Evolutionary conservation across 2,888 invertebrate genomes (phyloP).

Genomic region (Hirudinaria manillensis): DNA sequence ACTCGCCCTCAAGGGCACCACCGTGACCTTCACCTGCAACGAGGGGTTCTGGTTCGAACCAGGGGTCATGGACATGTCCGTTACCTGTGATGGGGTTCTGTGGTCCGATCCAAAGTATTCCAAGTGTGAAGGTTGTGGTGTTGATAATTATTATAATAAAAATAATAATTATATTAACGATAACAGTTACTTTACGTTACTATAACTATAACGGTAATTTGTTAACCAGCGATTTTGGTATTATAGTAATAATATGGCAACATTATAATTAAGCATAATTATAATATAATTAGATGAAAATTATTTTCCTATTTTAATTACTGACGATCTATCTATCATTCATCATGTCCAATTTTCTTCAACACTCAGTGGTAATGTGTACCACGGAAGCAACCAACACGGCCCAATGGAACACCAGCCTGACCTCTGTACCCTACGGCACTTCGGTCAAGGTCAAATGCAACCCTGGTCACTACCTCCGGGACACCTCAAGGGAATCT

Average conservation of each 20-base stretch:
- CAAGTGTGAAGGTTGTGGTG: slow-evolving; percentile 25
- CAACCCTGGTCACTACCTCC: background rate
- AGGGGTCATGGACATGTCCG: slow-evolving; percentile 18
- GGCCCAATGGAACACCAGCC: slow-evolving; percentile 10
- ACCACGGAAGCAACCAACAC: background rate
- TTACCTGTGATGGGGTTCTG: slow-evolving; percentile 23
- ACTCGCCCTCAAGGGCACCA: slow-evolving; percentile 21
- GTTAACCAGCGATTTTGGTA: too few species aligned
- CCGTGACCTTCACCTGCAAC: slow-evolving; percentile 25
- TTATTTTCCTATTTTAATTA: too few species aligned
- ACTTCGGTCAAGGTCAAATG: background rate
- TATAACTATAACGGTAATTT: too few species aligned
- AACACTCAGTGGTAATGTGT: background rate
- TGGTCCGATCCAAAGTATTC: slow-evolving; percentile 16
- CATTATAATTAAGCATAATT: too few species aligned
- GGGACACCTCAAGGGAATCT: background rate
- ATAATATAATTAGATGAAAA: too few species aligned
- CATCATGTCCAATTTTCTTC: too few species aligned
- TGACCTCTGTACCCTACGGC: background rate
- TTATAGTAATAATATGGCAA: too few species aligned
- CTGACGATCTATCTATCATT: too few species aligned
- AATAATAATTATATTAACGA: background rate
- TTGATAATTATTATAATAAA: background rate
- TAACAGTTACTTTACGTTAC: too few species aligned
- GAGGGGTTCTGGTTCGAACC: slow-evolving; percentile 28